Evolutionary conservation across 2,888 invertebrate species (phyloP).

Genomic region (Pasiphila rectangulata): DNA sequence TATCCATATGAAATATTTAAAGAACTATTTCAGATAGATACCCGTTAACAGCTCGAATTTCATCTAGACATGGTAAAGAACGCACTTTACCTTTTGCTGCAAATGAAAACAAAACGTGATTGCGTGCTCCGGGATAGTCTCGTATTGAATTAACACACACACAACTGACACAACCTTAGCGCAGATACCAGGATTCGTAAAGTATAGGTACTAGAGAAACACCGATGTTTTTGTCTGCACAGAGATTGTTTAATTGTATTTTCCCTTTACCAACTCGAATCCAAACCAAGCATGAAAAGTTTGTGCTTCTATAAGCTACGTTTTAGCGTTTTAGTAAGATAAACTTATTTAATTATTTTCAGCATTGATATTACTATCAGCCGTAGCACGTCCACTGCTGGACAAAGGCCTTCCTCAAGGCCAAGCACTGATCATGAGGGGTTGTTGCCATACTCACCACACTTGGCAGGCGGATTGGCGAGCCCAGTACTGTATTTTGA

Average conservation of each 20-base stretch:
- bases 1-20: no score
- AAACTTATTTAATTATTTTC: no score
- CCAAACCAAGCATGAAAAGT: no score
- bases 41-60: neutral
- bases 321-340: no score
- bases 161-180: conserved; percentile 10
- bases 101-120: conserved; percentile 8
- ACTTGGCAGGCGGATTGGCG: no score
- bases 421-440: no score
- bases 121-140: conserved; percentile 19
- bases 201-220: conserved; percentile 7
- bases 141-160: conserved; percentile 18
- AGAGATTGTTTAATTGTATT: neutral
- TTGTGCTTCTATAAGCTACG: no score
- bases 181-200: conserved; percentile 2
- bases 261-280: neutral
- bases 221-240: neutral
- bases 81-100: conserved; percentile 3
- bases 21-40: neutral
- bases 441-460: no score
- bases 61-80: conserved; percentile 4
- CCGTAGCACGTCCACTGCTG: no score
- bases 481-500: no score
- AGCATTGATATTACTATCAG: no score
- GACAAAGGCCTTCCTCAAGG: no score